phyloP scores from a whole-genome alignment of 2,888 invertebrate genomes.

The Ichneumoninae sp. region DNA sequence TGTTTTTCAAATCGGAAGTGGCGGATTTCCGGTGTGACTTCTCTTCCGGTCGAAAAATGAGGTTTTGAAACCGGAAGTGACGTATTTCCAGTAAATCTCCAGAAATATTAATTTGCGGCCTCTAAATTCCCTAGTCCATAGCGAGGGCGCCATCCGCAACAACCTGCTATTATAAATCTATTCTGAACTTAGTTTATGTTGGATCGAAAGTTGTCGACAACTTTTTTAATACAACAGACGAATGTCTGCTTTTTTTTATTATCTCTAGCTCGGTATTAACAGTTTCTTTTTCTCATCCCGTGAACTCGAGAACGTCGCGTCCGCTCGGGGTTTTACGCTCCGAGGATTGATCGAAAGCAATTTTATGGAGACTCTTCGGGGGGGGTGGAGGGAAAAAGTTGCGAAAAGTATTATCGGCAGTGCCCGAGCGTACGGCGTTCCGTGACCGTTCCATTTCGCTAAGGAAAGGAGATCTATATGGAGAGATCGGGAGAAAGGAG shows the following conservation, averaged over 20 bases:
- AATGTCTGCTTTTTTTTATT: background rate
- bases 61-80: too few relatives aligned
- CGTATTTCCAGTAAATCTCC: too few relatives aligned
- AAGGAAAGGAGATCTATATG: conserved; percentile 29
- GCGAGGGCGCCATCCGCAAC: too few relatives aligned
- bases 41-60: too few relatives aligned
- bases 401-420: conserved; percentile 27
- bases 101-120: too few relatives aligned
- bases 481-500: background rate
- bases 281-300: conserved; percentile 10
- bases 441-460: conserved; percentile 43
- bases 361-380: conserved; percentile 52
- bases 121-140: too few relatives aligned
- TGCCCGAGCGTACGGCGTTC: conserved; percentile 6
- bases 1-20: too few relatives aligned
- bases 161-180: background rate
- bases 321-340: conserved; percentile 17
- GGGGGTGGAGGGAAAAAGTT: conserved; percentile 1
- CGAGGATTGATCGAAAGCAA: conserved; percentile 51
- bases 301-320: background rate
- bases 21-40: too few relatives aligned
- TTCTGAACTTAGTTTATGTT: background rate
- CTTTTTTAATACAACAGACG: background rate
- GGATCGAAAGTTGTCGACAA: background rate
- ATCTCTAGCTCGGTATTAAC: conserved; percentile 1